phyloP scores from a whole-genome alignment of 2,113 vertebrate species.

The Synchiropus splendidus region DNA sequence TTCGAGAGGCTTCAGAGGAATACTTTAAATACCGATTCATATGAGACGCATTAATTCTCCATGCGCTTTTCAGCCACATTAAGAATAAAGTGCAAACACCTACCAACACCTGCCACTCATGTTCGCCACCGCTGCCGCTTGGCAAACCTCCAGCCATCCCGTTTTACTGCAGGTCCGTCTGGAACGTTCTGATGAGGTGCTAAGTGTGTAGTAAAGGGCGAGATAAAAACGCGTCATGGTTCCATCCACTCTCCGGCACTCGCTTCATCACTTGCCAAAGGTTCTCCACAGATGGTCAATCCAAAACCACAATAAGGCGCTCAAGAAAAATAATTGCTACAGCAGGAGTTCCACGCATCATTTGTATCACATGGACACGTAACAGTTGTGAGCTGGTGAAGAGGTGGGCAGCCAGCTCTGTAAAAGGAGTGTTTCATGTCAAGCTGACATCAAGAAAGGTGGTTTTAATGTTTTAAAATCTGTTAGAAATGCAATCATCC shows the following conservation, averaged over 20 bases:
- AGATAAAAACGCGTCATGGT: constrained; percentile 48
- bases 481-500: too few species aligned
- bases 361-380: background rate
- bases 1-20: too few species aligned
- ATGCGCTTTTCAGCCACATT: too few species aligned
- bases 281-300: constrained; percentile 10
- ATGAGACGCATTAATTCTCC: too few species aligned
- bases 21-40: too few species aligned
- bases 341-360: background rate
- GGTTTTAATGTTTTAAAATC: too few species aligned
- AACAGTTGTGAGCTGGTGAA: too few species aligned
- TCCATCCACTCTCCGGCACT: constrained; percentile 25
- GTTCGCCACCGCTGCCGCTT: constrained; percentile 34
- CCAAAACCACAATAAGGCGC: background rate
- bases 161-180: constrained; percentile 46
- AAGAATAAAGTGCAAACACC: constrained; percentile 21
- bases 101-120: constrained; percentile 38
- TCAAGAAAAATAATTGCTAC: background rate
- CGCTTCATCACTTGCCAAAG: constrained; percentile 43
- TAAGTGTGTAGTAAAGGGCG: constrained; percentile 63
- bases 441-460: too few species aligned
- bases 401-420: too few species aligned
- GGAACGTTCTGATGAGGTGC: constrained; percentile 66
- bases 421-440: too few species aligned
- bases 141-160: constrained; percentile 36